Percentiles rank a stretch among this genome's conserved stretches.
These are phyloP conservation scores for Buceros bicornis DNA, from an alignment of 2,797 vertebrate genomes.

Conservation along the genomic window DNA sequence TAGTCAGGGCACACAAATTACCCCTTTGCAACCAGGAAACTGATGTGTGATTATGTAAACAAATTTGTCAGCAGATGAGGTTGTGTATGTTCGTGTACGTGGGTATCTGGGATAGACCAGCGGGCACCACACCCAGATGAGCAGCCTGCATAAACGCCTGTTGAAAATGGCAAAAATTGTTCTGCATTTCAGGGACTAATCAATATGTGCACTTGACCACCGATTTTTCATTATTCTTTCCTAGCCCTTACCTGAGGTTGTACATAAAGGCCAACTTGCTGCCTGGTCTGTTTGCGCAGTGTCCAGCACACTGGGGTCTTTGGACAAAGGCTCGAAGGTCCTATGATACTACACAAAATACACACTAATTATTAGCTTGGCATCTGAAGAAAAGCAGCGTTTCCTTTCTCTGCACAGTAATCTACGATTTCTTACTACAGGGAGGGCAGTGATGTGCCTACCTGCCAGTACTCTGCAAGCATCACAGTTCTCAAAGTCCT, in stretches of 20 bases:
- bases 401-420: background rate
- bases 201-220: accelerated
- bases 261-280: background rate
- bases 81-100: accelerated
- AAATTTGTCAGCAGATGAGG: background rate
- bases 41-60: background rate
- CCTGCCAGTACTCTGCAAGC: background rate
- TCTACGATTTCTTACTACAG: background rate
- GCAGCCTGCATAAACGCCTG: background rate
- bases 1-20: background rate
- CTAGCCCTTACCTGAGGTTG: background rate
- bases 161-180: background rate
- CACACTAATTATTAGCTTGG: background rate
- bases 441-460: background rate
- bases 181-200: background rate
- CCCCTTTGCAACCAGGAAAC: background rate
- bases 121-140: background rate
- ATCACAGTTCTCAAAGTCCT: background rate
- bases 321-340: background rate
- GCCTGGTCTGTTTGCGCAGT: background rate
- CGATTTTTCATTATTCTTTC: background rate
- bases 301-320: background rate
- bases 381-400: background rate
- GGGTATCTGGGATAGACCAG: background rate
- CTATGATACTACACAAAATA: background rate